These are phyloP conservation scores for Trichopoda pennipes DNA, from an alignment of 2,888 invertebrate genomes.

Conservation along the genomic window DNA sequence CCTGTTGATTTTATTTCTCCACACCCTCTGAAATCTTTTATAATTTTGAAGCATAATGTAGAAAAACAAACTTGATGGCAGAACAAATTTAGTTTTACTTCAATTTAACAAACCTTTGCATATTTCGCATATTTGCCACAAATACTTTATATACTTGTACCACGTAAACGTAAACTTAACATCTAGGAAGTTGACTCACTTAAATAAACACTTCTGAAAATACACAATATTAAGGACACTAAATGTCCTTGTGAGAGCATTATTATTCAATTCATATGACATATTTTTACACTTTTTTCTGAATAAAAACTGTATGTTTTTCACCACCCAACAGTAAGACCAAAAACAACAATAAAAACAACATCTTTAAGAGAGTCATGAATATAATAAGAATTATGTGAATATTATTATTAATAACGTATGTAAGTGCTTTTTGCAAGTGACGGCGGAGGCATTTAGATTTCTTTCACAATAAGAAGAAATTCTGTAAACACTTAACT, in stretches of 20 bases:
- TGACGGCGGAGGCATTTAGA: too few species aligned
- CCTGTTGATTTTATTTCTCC: slow-evolving; percentile 25
- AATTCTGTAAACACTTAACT: too few species aligned
- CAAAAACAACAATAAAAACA: neutral
- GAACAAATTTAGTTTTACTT: neutral
- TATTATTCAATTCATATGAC: slow-evolving; percentile 7
- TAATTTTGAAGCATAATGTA: slow-evolving; percentile 10
- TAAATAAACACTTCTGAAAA: slow-evolving; percentile 6
- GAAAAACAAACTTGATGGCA: neutral
- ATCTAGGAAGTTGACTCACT: slow-evolving; percentile 15
- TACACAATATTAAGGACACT: slow-evolving; percentile 22
- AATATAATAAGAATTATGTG: neutral
- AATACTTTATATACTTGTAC: neutral
- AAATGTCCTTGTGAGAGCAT: slow-evolving; percentile 10
- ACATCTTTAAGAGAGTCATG: neutral
- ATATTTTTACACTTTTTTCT: neutral
- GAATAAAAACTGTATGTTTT: neutral
- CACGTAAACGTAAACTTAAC: neutral
- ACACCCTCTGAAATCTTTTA: slow-evolving; percentile 2
- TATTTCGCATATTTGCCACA: slow-evolving; percentile 14
- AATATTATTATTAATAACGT: too few species aligned
- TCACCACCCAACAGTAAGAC: too few species aligned
- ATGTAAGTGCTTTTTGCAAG: too few species aligned
- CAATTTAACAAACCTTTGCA: slow-evolving; percentile 7
- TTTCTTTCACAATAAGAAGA: too few species aligned